Evolutionary conservation across 2,113 vertebrate genomes (phyloP).

Genomic region (Hipposideros armiger): DNA sequence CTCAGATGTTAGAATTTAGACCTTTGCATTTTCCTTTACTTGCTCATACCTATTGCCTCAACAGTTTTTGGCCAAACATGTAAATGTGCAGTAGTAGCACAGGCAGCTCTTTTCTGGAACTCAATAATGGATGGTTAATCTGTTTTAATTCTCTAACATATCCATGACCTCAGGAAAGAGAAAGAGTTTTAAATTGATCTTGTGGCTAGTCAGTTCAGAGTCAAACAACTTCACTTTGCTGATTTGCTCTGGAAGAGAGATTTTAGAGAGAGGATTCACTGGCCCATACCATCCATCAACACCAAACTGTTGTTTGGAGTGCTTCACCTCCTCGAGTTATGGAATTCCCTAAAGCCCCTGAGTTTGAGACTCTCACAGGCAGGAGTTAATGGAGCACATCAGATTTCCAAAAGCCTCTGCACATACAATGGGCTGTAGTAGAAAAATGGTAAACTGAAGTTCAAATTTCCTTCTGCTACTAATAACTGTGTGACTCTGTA

Average conservation of each 20-base stretch:
- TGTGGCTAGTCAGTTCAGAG: neutral
- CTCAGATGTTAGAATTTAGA: conserved; percentile 22
- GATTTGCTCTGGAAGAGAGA: conserved; percentile 5
- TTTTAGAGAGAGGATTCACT: neutral
- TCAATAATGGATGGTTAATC: neutral
- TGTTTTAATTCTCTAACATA: conserved; percentile 7
- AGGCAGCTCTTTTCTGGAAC: neutral
- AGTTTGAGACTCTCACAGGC: neutral
- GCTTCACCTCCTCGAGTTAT: neutral
- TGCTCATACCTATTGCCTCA: neutral
- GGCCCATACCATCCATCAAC: neutral
- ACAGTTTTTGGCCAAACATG: neutral
- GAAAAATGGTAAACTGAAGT: neutral
- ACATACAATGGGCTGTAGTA: neutral
- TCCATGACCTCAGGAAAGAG: conserved; percentile 25
- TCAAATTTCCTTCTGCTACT: neutral
- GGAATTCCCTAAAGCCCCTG: neutral
- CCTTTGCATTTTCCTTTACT: neutral
- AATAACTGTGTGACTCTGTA: neutral
- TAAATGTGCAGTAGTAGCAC: neutral
- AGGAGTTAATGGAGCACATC: neutral
- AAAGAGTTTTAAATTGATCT: neutral
- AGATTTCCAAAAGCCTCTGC: neutral
- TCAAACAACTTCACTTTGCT: conserved; percentile 11
- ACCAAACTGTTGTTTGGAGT: neutral